These are phyloP conservation scores for Popillia japonica DNA, from an alignment of 1,140 invertebrate species.

Conservation along the genomic window DNA sequence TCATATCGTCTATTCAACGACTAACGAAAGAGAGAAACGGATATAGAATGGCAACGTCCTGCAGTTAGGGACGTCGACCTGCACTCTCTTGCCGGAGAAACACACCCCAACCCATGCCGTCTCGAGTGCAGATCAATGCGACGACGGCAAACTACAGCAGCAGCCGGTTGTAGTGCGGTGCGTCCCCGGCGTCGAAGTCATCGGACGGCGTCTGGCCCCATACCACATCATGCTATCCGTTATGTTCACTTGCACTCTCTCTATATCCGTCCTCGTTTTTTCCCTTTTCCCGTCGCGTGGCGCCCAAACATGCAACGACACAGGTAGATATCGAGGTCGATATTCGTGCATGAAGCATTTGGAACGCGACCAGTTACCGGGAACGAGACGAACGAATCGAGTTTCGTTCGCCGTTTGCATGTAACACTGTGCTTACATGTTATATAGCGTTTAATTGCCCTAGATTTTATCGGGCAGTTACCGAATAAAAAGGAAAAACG, in stretches of 20 bases:
- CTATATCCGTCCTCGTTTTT: neutral
- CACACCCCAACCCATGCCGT: constrained; percentile 43
- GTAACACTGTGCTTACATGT: neutral
- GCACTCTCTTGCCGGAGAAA: constrained; percentile 41
- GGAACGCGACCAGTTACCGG: neutral
- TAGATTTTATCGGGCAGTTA: constrained; percentile 7
- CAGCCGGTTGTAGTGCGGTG: constrained; percentile 11
- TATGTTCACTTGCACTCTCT: constrained; percentile 33
- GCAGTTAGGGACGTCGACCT: constrained; percentile 48
- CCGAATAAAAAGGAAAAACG: neutral
- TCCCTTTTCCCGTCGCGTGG: constrained; percentile 23
- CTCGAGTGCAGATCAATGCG: constrained; percentile 50
- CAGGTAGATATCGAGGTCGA: constrained; percentile 10
- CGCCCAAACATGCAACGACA: neutral
- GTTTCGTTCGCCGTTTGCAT: neutral
- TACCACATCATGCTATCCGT: constrained; percentile 15
- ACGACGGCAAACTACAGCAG: constrained; percentile 35
- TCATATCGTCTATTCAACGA: neutral
- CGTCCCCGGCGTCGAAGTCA: constrained; percentile 34
- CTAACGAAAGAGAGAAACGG: constrained; percentile 23
- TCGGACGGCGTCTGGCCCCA: constrained; percentile 41
- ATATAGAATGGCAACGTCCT: constrained; percentile 45
- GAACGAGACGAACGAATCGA: neutral
- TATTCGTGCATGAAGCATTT: constrained; percentile 11
- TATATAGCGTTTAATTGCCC: neutral